These are phyloP conservation scores for Microdon myrmicae DNA, from an alignment of 2,888 invertebrate genomes.

Conservation along the genomic window DNA sequence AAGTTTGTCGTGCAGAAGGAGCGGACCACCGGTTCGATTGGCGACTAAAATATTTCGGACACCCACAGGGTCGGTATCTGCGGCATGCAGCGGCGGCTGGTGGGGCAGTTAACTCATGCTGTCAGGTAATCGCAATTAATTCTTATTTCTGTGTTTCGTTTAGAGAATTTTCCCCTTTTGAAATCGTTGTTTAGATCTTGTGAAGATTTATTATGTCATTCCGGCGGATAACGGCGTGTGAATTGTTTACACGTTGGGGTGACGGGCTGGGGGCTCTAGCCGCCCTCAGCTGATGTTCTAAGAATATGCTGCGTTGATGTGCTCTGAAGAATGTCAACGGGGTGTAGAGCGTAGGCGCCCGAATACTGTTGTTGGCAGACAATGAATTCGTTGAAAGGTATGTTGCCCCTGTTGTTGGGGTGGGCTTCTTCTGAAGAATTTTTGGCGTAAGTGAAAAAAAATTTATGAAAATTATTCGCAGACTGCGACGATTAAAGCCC, in stretches of 20 bases:
- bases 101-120: conserved; percentile 21
- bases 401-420: no score
- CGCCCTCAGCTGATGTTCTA: conserved; percentile 24
- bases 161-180: conserved; percentile 24
- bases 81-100: no score
- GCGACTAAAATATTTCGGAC: conserved; percentile 10
- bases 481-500: no score
- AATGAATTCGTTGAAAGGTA: no score
- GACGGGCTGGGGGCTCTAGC: no score
- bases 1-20: conserved; percentile 39
- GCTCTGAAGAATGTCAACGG: conserved; percentile 50
- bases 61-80: background rate
- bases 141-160: conserved; percentile 23
- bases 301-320: conserved; percentile 39
- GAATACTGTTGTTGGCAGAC: conserved; percentile 30
- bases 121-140: conserved; percentile 45
- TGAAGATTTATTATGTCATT: conserved; percentile 51
- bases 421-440: no score
- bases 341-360: conserved; percentile 48
- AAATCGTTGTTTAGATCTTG: conserved; percentile 44
- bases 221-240: conserved; percentile 48
- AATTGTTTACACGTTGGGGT: conserved; percentile 37
- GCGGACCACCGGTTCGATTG: conserved; percentile 26
- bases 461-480: no score
- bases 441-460: no score